Evolutionary conservation across 2,797 vertebrate genomes (phyloP).

Genomic region (Melanotaenia parkinsoni): DNA sequence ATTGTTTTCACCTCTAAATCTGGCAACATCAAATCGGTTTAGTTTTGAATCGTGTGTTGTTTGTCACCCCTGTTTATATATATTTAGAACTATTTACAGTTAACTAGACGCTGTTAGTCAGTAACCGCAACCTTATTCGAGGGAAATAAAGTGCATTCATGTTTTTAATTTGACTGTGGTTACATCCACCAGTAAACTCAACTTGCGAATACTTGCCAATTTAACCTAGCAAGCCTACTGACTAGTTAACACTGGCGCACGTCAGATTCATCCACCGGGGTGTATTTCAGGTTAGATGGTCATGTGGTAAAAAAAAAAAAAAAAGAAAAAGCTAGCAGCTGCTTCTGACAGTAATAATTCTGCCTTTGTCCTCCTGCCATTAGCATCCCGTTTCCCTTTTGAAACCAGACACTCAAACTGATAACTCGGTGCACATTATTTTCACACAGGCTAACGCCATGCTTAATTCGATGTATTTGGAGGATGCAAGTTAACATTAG

Average conservation of each 20-base stretch:
- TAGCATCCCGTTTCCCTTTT: slow-evolving; percentile 7
- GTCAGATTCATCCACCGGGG: background rate
- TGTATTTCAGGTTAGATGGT: background rate
- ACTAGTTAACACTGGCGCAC: background rate
- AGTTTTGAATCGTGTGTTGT: too few species aligned
- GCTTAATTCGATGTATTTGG: background rate
- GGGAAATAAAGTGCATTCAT: background rate
- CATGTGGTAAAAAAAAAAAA: background rate
- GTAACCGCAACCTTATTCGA: background rate
- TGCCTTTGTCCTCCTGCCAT: slow-evolving; percentile 36
- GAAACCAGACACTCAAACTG: background rate
- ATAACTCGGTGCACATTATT: background rate
- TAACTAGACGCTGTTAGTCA: background rate
- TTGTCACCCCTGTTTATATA: too few species aligned
- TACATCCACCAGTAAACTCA: background rate
- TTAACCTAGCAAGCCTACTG: background rate
- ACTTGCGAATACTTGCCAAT: background rate
- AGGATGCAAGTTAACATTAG: background rate
- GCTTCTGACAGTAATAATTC: slow-evolving; percentile 30
- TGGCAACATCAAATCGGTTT: background rate
- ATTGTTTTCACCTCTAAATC: background rate
- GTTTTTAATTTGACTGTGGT: background rate
- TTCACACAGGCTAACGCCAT: background rate
- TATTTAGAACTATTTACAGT: background rate
- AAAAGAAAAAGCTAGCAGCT: slow-evolving; percentile 33